Evolutionary conservation across 2,888 invertebrate species (phyloP).

Genomic region (Eupithecia subfuscata): DNA sequence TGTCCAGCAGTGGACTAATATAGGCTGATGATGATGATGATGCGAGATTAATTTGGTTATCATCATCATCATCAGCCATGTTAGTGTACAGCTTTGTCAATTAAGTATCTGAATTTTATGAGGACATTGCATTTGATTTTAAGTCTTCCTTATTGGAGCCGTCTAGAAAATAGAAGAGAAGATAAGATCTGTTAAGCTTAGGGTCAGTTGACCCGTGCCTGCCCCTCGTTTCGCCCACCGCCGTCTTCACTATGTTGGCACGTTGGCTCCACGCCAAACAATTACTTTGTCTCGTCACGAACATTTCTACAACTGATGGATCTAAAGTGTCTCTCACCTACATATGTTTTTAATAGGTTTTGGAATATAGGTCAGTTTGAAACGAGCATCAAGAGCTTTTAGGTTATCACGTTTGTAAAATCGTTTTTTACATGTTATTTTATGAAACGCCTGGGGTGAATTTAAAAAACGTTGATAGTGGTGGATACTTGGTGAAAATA

Average conservation of each 20-base stretch:
- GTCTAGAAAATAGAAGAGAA: neutral
- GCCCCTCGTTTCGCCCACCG: constrained; percentile 37
- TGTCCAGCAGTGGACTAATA: too few species aligned
- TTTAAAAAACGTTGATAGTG: neutral
- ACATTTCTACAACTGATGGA: constrained; percentile 70
- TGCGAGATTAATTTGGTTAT: neutral
- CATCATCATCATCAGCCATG: too few species aligned
- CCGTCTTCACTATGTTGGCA: constrained; percentile 38
- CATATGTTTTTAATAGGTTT: constrained; percentile 38
- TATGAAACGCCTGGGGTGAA: neutral
- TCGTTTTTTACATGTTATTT: neutral
- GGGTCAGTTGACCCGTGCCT: neutral
- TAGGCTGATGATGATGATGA: too few species aligned
- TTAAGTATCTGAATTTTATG: neutral
- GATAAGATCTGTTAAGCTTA: neutral
- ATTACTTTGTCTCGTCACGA: constrained; percentile 79
- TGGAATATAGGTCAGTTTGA: constrained; percentile 22
- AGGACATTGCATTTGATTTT: neutral
- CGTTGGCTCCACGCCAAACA: constrained; percentile 74
- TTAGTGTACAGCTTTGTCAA: neutral
- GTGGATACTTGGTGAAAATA: neutral
- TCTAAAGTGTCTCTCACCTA: constrained; percentile 57
- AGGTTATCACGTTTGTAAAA: constrained; percentile 6
- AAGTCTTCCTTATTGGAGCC: neutral
- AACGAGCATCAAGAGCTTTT: constrained; percentile 14